These are phyloP conservation scores for Schizotus pectinicornis DNA, from an alignment of 2,888 invertebrate species.

Conservation along the genomic window DNA sequence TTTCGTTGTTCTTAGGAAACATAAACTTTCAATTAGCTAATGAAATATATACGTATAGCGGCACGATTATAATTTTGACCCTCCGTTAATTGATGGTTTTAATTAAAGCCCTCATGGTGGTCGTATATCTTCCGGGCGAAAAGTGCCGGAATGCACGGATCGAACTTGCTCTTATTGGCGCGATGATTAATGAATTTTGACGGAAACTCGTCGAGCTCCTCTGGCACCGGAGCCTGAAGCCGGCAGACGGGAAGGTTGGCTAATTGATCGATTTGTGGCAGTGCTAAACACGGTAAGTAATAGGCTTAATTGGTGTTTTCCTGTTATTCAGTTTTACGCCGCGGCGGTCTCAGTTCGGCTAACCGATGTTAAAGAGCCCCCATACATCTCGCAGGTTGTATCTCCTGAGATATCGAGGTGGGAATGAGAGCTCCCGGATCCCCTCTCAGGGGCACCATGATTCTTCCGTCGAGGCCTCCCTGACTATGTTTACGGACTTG, in stretches of 20 bases:
- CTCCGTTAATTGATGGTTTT: slow-evolving; percentile 36
- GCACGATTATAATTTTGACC: slow-evolving; percentile 15
- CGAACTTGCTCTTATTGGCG: background rate
- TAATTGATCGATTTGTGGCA: slow-evolving; percentile 7
- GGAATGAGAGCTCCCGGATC: slow-evolving; percentile 54
- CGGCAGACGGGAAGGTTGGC: slow-evolving; percentile 1
- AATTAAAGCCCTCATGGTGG: slow-evolving; percentile 29
- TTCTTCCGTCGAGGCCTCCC: slow-evolving; percentile 55
- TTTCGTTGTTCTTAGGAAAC: slow-evolving; percentile 25
- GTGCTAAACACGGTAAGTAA: slow-evolving; percentile 35
- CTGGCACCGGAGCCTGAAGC: background rate
- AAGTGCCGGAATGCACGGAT: background rate
- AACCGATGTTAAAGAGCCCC: slow-evolving; percentile 58
- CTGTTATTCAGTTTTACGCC: slow-evolving; percentile 39
- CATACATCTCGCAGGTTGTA: slow-evolving; percentile 54
- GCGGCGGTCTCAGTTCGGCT: slow-evolving; percentile 38
- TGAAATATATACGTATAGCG: slow-evolving; percentile 26
- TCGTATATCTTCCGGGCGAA: slow-evolving; percentile 1
- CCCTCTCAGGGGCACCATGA: slow-evolving; percentile 58
- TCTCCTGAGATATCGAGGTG: slow-evolving; percentile 54
- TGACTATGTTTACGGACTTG: slow-evolving; percentile 56
- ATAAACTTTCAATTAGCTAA: slow-evolving; percentile 39
- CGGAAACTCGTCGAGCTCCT: slow-evolving; percentile 9
- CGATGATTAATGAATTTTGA: no score
- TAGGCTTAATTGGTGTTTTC: slow-evolving; percentile 52